A percentile compares a stretch with the other conserved stretches of the same genome.
phyloP scores from a whole-genome alignment of 2,888 invertebrate genomes.

The Chloromyia formosa region DNA sequence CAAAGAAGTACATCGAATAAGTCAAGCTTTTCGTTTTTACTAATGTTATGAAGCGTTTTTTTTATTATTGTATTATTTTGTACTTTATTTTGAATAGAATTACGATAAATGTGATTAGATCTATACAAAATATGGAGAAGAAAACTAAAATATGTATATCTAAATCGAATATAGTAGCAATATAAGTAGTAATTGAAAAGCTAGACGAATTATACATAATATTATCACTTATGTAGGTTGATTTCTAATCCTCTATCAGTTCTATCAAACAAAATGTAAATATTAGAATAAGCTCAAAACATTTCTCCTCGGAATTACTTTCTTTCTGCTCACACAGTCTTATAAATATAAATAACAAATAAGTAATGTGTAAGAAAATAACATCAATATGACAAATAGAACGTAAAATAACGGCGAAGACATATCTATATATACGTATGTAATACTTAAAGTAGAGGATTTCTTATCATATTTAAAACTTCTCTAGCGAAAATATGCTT shows the following conservation, averaged over 20 bases:
- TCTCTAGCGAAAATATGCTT: not conserved
- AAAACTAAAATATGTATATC: not conserved
- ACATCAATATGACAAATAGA: slow-evolving; percentile 5
- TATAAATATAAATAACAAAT: not conserved
- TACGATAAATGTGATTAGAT: slow-evolving; percentile 17
- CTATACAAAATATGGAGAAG: not conserved
- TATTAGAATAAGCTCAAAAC: not conserved
- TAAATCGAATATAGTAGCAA: not conserved
- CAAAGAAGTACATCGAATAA: slow-evolving; percentile 13
- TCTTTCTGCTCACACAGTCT: too few relatives aligned
- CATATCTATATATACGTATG: not conserved
- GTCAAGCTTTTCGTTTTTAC: not conserved
- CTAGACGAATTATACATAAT: too few relatives aligned
- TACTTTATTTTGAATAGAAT: not conserved
- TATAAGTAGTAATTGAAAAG: too few relatives aligned
- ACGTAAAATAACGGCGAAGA: slow-evolving; percentile 21
- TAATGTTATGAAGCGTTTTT: slow-evolving; percentile 1
- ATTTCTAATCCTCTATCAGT: too few relatives aligned
- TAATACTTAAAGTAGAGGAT: not conserved
- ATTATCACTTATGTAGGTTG: too few relatives aligned
- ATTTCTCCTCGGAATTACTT: too few relatives aligned
- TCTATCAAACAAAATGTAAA: not conserved
- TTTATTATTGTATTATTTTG: not conserved
- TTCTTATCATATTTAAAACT: not conserved
- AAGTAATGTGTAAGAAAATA: not conserved